Base-by-base conservation (phyloP, 2,113 vertebrate species). In the Nyctibius bracteatus region DNA sequence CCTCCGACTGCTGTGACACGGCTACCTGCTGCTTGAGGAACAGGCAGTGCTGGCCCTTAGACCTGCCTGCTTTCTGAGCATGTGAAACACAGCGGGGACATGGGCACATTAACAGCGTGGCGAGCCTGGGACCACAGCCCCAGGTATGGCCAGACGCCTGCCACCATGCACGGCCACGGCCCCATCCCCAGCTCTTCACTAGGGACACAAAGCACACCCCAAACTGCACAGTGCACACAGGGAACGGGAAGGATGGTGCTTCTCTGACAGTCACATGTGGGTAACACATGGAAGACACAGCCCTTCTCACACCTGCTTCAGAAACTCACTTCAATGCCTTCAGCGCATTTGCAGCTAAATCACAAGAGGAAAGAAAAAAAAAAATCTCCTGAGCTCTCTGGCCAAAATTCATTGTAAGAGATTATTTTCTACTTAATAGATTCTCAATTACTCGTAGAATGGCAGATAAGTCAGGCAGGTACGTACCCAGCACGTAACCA, bases 101-200 rank as follows among this genome's bases (percentile, higher is more conserved):
- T 10, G 16, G 39, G 52, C 19, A 24, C 58, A 9, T 5, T 8
- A 37, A 21, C 20, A 39, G 17, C 46, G 28, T 1, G 12, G 39
- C 7, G 12, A 66, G 51, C 35, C 59, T 10, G 27, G 37, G 24
- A 51, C 31, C 55, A 14, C 25, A 21, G 39, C 22, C 72, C 47
- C 47, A 4, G 25, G 24, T 1, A 66, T 0, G 2, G 41, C 5
- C 63, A 39, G 61, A 37, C 3, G 4, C 39, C 81, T 30, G n/a
- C 39, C 2, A 2, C 61, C 39, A 35, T 1, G 16, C 43, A 5
- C 0, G 31, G 25, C 57, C 73, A 74, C 2, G 3, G 49, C 41
- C 47, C 25, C 14, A 3, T 31, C 18, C 37, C 31, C 31, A 28
- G 52, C 3, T 52, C 66, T 44, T 37, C 71, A 46, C 0, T 0